phyloP scores from a whole-genome alignment of 1,140 invertebrate species.

The Apis cerana region DNA sequence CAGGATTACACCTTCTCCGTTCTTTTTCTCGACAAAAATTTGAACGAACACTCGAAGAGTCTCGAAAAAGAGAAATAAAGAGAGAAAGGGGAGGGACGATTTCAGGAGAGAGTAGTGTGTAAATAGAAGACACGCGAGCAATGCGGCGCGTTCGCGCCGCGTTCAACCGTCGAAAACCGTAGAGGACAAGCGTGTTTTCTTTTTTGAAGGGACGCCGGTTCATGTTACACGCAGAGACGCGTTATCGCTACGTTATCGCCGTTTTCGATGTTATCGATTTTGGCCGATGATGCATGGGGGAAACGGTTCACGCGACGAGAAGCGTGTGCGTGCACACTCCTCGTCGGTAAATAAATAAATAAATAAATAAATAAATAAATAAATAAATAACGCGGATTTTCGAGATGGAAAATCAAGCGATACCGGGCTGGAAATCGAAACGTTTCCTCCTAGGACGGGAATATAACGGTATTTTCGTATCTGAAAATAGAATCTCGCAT shows the following conservation, averaged over 20 bases:
- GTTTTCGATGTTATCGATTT: slow-evolving; percentile 41
- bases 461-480: too few species aligned
- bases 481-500: too few species aligned
- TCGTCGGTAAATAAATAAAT: background rate
- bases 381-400: background rate
- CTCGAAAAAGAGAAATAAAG: background rate
- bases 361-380: background rate
- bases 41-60: slow-evolving; percentile 3
- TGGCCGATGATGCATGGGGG: slow-evolving; percentile 28
- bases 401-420: background rate
- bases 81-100: background rate
- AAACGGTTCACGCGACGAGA: background rate
- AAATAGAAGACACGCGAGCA: slow-evolving; percentile 5
- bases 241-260: slow-evolving; percentile 28
- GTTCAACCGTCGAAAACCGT: background rate
- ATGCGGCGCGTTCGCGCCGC: background rate
- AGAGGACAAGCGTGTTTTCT: too few species aligned
- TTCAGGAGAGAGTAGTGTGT: background rate
- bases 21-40: background rate
- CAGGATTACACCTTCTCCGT: too few species aligned
- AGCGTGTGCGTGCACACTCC: background rate
- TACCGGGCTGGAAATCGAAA: too few species aligned
- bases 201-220: slow-evolving; percentile 11
- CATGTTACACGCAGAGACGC: slow-evolving; percentile 40
- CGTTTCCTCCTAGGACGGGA: too few species aligned